Base-by-base conservation (phyloP, 2,113 vertebrate species). In the Pygoscelis antarcticus region DNA sequence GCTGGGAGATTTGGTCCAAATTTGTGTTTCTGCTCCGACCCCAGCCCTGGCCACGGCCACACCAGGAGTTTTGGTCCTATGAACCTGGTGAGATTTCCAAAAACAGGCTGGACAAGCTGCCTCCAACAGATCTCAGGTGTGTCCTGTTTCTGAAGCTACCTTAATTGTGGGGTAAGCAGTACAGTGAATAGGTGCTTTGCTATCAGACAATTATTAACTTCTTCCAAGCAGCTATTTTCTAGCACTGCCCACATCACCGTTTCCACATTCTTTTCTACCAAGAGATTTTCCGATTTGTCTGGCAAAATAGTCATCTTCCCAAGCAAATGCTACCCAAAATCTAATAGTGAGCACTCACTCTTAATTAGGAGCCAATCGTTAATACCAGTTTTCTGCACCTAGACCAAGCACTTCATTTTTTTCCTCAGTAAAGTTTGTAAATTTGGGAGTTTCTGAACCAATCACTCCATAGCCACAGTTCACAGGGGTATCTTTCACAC, bases 401-500 rank as follows among this genome's bases (percentile, higher is more conserved):
- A 84, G 30, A 49, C 25, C 26, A 49, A 91, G 10, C 49, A 32
- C 34, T 78, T 83, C 1, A 26, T 34, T 47, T 85, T 85, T 65
- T 34, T 54, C 40, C 32, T n/a, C 18, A 25, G 62, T 2, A 49
- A 57, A 57, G 57, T 38, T 75, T 54, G 27, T n/a, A 38, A 86
- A 36, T 30, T 21, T 26, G 2, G 25, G 69, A 82, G 36, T 66
- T 92, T 86, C 79, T 46, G 74, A 89, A 46, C 68, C 87, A 95
- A 89, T 96, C 90, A 80, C 69, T 90, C 72, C 90, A 44, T 1
- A 27, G 71, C 44, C 10, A 2, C 75, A 58, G 62, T 29, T 47
- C 30, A n/a, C 78, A 80, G 57, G 54, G 42, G 51, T 96, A 10
- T 87, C 87, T 78, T 83, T 95, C 92, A 93, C 87, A 93, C 86